phyloP scores from a whole-genome alignment of 2,888 invertebrate genomes.

The Tuta absoluta region DNA sequence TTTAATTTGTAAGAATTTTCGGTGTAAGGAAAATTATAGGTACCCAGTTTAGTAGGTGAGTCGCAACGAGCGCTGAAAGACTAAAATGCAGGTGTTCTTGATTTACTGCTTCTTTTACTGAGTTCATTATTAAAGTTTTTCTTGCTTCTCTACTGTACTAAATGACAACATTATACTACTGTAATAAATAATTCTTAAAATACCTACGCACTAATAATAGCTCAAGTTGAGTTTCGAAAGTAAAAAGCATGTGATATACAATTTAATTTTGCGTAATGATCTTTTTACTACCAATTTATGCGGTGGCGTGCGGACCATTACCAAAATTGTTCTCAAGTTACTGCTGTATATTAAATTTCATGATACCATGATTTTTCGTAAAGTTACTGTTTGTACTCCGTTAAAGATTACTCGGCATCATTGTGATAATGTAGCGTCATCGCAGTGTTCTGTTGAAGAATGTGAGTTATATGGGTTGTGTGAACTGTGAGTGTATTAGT shows the following conservation, averaged over 20 bases:
- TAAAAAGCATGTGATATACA: background rate
- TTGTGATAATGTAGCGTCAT: constrained; percentile 10
- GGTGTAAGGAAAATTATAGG: background rate
- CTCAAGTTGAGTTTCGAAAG: background rate
- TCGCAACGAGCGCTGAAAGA: background rate
- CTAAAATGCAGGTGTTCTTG: constrained; percentile 2
- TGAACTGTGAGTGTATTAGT: constrained; percentile 21
- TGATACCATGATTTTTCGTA: background rate
- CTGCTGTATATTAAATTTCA: background rate
- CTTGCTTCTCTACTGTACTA: background rate
- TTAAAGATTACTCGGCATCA: background rate
- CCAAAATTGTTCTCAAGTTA: background rate
- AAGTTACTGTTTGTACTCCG: background rate
- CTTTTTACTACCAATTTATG: constrained; percentile 6
- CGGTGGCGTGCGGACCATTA: background rate
- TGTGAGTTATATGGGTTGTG: background rate
- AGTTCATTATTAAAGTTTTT: background rate
- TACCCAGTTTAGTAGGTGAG: background rate
- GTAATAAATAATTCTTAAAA: background rate
- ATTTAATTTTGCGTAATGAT: constrained; percentile 1
- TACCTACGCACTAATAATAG: background rate
- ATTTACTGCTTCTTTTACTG: background rate
- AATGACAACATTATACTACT: too few relatives aligned
- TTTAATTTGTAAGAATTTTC: constrained; percentile 21
- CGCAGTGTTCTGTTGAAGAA: constrained; percentile 16